phyloP scores from a whole-genome alignment of 2,113 vertebrate species.

The Alligator mississippiensis region DNA sequence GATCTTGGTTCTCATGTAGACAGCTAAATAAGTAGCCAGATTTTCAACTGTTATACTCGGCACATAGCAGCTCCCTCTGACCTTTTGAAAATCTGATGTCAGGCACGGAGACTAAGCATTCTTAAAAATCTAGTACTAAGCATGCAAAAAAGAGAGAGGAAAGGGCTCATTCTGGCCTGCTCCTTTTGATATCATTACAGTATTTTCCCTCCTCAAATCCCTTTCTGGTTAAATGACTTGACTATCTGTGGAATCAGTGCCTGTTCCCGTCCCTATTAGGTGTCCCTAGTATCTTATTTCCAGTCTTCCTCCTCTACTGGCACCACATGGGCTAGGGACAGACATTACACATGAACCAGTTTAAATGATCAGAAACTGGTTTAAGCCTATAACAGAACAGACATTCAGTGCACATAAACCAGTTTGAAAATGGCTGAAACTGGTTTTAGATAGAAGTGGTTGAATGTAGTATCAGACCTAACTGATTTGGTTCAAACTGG shows the following conservation, averaged over 20 bases:
- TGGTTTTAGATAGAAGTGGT: too few species aligned
- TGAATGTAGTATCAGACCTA: too few species aligned
- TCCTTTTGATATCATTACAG: neutral
- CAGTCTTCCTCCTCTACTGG: neutral
- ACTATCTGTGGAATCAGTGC: neutral
- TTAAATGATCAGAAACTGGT: too few species aligned
- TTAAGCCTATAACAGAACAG: too few species aligned
- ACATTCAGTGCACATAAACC: too few species aligned
- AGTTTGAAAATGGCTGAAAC: too few species aligned
- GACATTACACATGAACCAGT: too few species aligned
- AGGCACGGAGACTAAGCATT: neutral
- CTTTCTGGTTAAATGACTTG: neutral
- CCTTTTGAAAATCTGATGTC: neutral
- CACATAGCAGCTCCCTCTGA: neutral
- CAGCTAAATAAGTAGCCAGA: neutral
- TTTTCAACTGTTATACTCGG: neutral
- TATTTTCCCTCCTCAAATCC: neutral
- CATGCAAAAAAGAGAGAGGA: neutral
- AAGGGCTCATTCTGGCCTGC: neutral
- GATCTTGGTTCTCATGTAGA: neutral
- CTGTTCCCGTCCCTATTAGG: neutral
- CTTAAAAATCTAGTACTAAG: neutral
- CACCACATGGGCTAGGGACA: neutral
- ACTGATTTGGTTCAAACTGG: too few species aligned
- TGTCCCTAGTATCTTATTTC: neutral